A percentile compares a stretch with the other conserved stretches of the same genome.
These are phyloP conservation scores for Monochamus saltuarius DNA, from an alignment of 1,140 invertebrate genomes.

Conservation along the genomic window DNA sequence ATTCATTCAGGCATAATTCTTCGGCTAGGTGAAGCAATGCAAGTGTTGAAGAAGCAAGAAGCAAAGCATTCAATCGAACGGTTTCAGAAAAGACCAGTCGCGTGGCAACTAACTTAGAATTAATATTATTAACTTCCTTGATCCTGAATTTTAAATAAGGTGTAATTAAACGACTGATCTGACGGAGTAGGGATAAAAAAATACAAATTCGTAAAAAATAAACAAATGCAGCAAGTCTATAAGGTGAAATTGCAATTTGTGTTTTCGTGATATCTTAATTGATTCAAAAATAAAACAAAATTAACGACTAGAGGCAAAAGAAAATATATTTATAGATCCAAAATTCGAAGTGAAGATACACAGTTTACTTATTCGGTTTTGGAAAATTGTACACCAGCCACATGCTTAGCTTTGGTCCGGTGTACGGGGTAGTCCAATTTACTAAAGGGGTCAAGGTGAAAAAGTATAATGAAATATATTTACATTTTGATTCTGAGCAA, in stretches of 20 bases:
- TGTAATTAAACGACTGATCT: slow-evolving; percentile 45
- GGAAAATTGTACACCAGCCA: no score
- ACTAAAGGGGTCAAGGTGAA: no score
- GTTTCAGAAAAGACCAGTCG: slow-evolving; percentile 69
- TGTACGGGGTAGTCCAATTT: no score
- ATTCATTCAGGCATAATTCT: background rate
- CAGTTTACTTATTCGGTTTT: slow-evolving; percentile 18
- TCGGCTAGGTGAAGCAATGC: slow-evolving; percentile 37
- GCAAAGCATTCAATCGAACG: slow-evolving; percentile 46
- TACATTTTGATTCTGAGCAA: no score
- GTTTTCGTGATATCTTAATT: slow-evolving; percentile 47
- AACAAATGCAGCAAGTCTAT: slow-evolving; percentile 52
- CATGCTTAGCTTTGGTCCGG: no score
- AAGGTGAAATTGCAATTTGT: slow-evolving; percentile 51
- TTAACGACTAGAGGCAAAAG: slow-evolving; percentile 47
- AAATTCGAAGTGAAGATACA: slow-evolving; percentile 41
- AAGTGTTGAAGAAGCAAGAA: slow-evolving; percentile 46
- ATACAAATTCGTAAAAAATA: slow-evolving; percentile 37
- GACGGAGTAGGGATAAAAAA: slow-evolving; percentile 35
- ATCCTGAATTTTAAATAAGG: slow-evolving; percentile 21
- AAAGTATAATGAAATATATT: no score
- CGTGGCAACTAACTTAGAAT: slow-evolving; percentile 58
- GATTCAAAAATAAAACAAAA: slow-evolving; percentile 39
- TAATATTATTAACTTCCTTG: slow-evolving; percentile 18
- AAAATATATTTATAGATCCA: slow-evolving; percentile 37